Evolutionary conservation across 2,888 invertebrate species (phyloP).

Genomic region (Pharmacophagus antenor): DNA sequence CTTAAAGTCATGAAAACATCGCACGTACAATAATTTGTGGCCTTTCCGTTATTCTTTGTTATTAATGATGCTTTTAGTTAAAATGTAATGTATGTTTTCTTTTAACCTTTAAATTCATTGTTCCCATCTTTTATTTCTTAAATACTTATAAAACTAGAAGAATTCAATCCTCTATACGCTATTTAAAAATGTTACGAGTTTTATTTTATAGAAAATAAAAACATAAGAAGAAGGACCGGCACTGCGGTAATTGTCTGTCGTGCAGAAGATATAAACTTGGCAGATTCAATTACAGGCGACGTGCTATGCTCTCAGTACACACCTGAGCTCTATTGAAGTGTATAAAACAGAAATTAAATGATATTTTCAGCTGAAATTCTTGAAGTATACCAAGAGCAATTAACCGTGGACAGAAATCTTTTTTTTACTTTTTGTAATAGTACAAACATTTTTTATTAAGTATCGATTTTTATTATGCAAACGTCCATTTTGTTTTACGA

Average conservation of each 20-base stretch:
- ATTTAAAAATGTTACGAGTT: background rate
- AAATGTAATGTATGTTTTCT: too few relatives aligned
- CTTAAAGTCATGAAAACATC: too few relatives aligned
- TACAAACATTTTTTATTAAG: background rate
- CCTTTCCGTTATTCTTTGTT: too few relatives aligned
- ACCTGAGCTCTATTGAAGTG: slow-evolving; percentile 24
- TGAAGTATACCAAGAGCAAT: slow-evolving; percentile 13
- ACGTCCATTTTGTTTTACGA: too few relatives aligned
- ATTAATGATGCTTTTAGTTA: too few relatives aligned
- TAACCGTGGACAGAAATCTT: slow-evolving; percentile 17
- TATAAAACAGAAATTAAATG: slow-evolving; percentile 14
- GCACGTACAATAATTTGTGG: too few relatives aligned
- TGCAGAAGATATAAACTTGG: slow-evolving; percentile 47
- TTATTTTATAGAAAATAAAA: slow-evolving; percentile 30
- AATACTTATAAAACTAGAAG: background rate
- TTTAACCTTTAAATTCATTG: background rate
- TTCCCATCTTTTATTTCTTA: background rate
- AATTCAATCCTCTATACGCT: background rate
- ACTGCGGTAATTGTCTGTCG: slow-evolving; percentile 48
- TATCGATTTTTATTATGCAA: too few relatives aligned
- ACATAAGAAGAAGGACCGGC: slow-evolving; percentile 29
- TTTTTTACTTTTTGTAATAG: slow-evolving; percentile 9
- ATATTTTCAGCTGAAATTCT: slow-evolving; percentile 12
- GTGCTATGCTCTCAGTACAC: slow-evolving; percentile 5
- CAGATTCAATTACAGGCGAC: slow-evolving; percentile 58